Evolutionary conservation across 2,797 vertebrate genomes (phyloP).

Genomic region (Schizopygopsis pylzovi): DNA sequence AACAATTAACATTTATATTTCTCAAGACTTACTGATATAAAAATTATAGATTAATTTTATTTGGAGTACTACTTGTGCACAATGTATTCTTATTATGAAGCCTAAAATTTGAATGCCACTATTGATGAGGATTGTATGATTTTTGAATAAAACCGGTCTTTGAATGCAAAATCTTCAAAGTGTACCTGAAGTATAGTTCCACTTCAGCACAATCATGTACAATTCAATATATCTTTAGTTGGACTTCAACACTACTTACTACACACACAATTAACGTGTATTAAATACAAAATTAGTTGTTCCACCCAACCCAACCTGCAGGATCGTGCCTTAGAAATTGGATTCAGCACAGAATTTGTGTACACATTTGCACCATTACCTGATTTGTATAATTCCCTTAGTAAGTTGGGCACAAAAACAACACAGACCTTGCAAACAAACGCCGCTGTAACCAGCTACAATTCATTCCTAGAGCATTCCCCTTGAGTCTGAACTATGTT

Average conservation of each 20-base stretch:
- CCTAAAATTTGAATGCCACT: too few relatives aligned
- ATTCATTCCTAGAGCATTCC: background rate
- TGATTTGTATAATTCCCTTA: slow-evolving; percentile 11
- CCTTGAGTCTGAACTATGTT: slow-evolving; percentile 24
- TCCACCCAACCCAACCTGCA: background rate
- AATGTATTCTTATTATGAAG: too few relatives aligned
- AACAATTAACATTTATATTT: background rate
- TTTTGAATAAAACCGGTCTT: too few relatives aligned
- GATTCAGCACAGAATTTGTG: slow-evolving; percentile 16
- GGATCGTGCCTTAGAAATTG: background rate
- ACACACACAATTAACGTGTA: background rate
- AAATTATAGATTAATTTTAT: too few relatives aligned
- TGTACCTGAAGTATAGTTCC: background rate
- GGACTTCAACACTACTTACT: background rate
- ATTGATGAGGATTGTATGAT: too few relatives aligned
- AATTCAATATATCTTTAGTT: background rate
- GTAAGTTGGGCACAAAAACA: background rate
- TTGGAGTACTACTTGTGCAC: too few relatives aligned
- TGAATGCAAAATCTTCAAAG: background rate
- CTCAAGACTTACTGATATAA: background rate
- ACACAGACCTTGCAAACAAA: slow-evolving; percentile 15
- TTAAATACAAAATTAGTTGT: background rate
- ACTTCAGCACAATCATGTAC: background rate
- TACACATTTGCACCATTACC: background rate
- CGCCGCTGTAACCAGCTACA: background rate